Evolutionary conservation across 2,113 vertebrate genomes (phyloP).

Genomic region (Sus scrofa): T2T-Sscrofa CM000828.6:36375001-36375500

Average conservation of each 20-base stretch:
- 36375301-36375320: neutral
- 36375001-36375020: neutral
- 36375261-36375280: neutral
- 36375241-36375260: neutral
- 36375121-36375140: neutral
- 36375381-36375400: neutral
- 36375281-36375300: neutral
- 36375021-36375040: neutral
- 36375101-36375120: neutral
- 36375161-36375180: neutral
- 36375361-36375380: neutral
- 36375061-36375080: neutral
- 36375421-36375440: neutral
- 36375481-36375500: slow-evolving; percentile 3
- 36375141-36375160: neutral
- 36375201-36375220: neutral
- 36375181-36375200: neutral
- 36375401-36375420: neutral
- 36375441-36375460: neutral
- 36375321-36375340: neutral
- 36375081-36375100: neutral
- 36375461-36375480: neutral
- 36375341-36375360: neutral
- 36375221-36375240: neutral
- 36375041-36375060: neutral